Conservation (phyloP, 2,797 vertebrate genomes). For the Odontamblyopus lacepedii region DNA sequence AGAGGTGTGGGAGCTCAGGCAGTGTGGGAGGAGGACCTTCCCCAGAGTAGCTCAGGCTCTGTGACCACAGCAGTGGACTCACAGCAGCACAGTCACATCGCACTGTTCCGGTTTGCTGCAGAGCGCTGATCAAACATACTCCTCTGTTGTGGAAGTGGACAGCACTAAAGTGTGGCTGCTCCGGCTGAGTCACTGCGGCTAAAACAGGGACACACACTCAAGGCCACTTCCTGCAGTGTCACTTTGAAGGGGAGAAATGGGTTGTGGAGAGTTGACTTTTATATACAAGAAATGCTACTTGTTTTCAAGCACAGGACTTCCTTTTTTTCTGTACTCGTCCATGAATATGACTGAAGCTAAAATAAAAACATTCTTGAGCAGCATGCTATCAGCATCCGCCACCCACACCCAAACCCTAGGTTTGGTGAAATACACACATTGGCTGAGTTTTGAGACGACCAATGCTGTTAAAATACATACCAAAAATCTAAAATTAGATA, state of each 20-base stretch:
- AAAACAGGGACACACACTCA: background rate
- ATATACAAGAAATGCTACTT: too few relatives aligned
- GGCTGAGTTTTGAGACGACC: background rate
- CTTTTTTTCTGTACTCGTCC: background rate
- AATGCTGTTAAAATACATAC: conserved; percentile 21
- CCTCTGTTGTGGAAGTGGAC: background rate
- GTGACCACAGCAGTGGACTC: conserved; percentile 33
- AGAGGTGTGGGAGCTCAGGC: too few relatives aligned
- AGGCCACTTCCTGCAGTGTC: background rate
- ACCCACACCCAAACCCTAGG: conserved; percentile 18
- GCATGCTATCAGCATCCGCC: conserved; percentile 6
- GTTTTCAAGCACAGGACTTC: too few relatives aligned
- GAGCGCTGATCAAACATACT: background rate
- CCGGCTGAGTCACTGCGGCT: background rate
- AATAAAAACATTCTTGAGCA: background rate
- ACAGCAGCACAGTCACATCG: background rate
- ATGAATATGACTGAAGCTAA: background rate
- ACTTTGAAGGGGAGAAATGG: background rate
- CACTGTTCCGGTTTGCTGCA: background rate
- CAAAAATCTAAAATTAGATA: conserved; percentile 47
- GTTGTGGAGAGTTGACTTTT: too few relatives aligned
- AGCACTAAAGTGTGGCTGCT: background rate
- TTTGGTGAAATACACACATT: background rate
- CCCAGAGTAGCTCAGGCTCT: conserved; percentile 28
- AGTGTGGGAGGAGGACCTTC: background rate